Conservation (phyloP, 2,888 invertebrate genomes). For the Nasonia oneida region DNA sequence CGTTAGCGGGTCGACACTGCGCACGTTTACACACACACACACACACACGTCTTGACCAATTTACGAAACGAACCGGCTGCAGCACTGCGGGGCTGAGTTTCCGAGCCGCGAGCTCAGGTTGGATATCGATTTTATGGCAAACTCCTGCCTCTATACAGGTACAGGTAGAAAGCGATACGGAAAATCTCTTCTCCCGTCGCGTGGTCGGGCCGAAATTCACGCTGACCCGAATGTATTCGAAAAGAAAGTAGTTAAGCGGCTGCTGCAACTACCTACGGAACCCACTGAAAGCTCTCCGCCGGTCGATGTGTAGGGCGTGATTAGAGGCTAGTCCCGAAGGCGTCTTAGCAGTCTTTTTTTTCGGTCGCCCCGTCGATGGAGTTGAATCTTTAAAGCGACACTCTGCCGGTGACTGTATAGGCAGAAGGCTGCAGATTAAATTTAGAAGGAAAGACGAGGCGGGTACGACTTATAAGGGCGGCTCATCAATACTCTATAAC, state of each 20-base stretch:
- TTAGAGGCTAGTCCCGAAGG: constrained; percentile 20
- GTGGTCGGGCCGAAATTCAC: constrained; percentile 49
- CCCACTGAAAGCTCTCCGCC: constrained; percentile 1
- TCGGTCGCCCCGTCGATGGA: neutral
- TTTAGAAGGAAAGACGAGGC: neutral
- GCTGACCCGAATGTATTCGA: constrained; percentile 60
- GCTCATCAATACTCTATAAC: neutral
- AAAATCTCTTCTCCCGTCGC: constrained; percentile 32
- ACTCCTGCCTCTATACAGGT: neutral
- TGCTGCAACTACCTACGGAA: neutral
- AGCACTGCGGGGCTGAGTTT: constrained; percentile 3
- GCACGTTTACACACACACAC: neutral
- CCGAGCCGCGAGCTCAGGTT: constrained; percentile 35
- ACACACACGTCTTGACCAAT: constrained; percentile 54
- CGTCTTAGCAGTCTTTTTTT: neutral
- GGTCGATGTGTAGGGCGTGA: constrained; percentile 29
- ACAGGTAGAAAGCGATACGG: neutral
- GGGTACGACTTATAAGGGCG: no score
- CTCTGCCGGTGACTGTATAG: neutral
- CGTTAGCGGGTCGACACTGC: constrained; percentile 13
- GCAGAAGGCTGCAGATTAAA: neutral
- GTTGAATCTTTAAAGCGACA: neutral
- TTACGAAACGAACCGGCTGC: constrained; percentile 55
- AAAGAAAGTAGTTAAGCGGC: constrained; percentile 58
- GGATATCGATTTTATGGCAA: constrained; percentile 55